phyloP scores from a whole-genome alignment of 2,113 vertebrate species.

The Tragelaphus imberbis region DNA sequence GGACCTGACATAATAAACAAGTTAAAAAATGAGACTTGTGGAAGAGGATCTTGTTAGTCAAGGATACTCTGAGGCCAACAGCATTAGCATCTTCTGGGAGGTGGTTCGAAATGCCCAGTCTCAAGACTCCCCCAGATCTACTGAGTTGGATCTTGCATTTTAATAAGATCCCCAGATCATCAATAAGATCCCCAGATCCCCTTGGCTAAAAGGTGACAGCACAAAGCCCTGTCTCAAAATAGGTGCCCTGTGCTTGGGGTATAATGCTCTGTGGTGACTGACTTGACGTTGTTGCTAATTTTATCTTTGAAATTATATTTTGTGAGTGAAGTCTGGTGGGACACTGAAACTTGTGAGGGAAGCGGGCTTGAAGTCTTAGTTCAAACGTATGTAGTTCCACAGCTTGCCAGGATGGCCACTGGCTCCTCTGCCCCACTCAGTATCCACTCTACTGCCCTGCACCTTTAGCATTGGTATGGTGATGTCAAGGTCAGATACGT shows the following conservation, averaged over 20 bases:
- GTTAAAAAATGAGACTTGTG: neutral
- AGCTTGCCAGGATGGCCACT: neutral
- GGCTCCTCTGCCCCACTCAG: neutral
- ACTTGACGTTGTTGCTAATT: neutral
- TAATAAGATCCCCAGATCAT: neutral
- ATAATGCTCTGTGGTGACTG: neutral
- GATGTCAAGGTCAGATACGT: neutral
- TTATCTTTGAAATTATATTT: neutral
- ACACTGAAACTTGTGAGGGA: neutral
- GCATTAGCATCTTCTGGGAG: neutral
- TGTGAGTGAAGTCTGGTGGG: neutral
- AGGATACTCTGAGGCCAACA: neutral
- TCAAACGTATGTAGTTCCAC: accelerated
- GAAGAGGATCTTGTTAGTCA: neutral
- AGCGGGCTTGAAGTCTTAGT: neutral
- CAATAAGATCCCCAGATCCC: no score
- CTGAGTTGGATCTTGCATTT: neutral
- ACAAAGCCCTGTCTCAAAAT: neutral
- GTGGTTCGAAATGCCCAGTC: neutral
- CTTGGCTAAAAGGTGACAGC: neutral
- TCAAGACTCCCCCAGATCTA: neutral
- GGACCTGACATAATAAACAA: constrained; percentile 14
- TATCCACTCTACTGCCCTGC: neutral
- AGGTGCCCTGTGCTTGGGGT: neutral
- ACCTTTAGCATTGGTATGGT: neutral